Percentiles rank a stretch among this genome's conserved stretches.
These are phyloP conservation scores for Nephrotoma appendiculata DNA, from an alignment of 2,888 invertebrate species.

Conservation along the genomic window DNA sequence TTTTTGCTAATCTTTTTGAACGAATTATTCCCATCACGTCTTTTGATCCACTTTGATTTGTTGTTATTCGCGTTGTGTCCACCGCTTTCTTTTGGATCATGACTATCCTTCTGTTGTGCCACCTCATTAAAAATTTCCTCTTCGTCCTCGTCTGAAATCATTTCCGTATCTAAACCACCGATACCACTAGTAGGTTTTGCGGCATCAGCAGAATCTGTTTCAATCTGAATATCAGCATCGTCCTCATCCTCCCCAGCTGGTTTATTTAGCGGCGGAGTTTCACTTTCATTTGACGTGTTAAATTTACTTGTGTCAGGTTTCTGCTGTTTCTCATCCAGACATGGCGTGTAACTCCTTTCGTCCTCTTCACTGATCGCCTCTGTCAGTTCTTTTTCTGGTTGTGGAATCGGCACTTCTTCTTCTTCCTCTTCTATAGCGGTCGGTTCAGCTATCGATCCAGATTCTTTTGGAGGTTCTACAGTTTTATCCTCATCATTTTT, in stretches of 20 bases:
- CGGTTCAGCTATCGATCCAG: not conserved
- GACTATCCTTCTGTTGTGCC: conserved; percentile 27
- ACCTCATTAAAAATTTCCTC: conserved; percentile 48
- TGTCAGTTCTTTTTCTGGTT: conserved; percentile 35
- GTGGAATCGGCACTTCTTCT: conserved; percentile 20
- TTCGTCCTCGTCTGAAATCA: conserved; percentile 49
- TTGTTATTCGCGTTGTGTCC: conserved; percentile 34
- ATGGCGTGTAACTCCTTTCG: conserved; percentile 47
- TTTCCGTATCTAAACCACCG: conserved; percentile 53
- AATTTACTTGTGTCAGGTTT: conserved; percentile 19
- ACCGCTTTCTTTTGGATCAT: conserved; percentile 33
- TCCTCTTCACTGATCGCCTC: conserved; percentile 42
- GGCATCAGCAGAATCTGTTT: not conserved
- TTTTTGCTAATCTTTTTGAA: conserved; percentile 73
- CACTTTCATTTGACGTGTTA: not conserved
- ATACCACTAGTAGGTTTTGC: conserved; percentile 27
- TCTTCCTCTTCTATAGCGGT: conserved; percentile 15
- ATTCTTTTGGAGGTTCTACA: not conserved
- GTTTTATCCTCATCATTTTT: conserved; percentile 18
- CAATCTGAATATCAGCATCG: conserved; percentile 5
- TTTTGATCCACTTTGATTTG: conserved; percentile 12
- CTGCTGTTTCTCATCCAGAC: conserved; percentile 45
- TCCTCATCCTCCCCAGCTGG: conserved; percentile 6
- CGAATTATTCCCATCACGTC: conserved; percentile 9
- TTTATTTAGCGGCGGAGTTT: conserved; percentile 9